Conservation (phyloP, 2,888 invertebrate species). For the Diplazon laetatorius region DNA sequence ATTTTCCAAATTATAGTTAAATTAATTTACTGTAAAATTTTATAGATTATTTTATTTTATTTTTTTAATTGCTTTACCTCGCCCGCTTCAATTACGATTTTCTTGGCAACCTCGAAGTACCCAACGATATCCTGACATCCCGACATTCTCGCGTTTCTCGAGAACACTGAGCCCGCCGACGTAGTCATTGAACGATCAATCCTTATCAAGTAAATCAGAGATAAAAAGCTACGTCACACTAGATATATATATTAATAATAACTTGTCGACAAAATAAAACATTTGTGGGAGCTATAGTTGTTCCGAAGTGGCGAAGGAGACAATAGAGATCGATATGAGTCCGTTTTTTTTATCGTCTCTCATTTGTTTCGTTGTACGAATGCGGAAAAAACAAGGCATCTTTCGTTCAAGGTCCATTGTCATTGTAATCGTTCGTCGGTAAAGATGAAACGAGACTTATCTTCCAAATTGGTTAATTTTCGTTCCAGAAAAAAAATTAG, state of each 20-base stretch:
- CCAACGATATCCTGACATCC: constrained; percentile 67
- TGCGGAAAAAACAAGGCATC: not conserved
- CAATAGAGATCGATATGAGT: not conserved
- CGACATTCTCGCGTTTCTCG: constrained; percentile 67
- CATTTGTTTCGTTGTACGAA: constrained; percentile 5
- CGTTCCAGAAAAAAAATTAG: too few relatives aligned
- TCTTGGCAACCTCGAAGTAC: constrained; percentile 73
- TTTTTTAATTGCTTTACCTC: constrained; percentile 68
- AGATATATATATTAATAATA: constrained; percentile 24
- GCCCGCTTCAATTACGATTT: constrained; percentile 73
- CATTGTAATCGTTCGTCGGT: too few relatives aligned
- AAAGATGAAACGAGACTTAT: too few relatives aligned
- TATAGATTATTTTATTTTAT: not conserved
- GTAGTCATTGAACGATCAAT: not conserved
- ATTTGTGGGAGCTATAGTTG: not conserved
- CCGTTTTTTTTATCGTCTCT: constrained; percentile 15
- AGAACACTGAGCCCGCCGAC: constrained; percentile 63
- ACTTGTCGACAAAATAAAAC: not conserved
- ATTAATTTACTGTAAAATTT: not conserved
- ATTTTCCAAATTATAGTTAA: not conserved
- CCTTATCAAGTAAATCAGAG: constrained; percentile 70
- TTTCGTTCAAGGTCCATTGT: not conserved
- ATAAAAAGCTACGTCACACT: constrained; percentile 50
- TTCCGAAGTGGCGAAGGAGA: not conserved
- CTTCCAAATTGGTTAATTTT: too few relatives aligned